phyloP scores from a whole-genome alignment of 2,113 vertebrate genomes.

The Sterna hirundo region DNA sequence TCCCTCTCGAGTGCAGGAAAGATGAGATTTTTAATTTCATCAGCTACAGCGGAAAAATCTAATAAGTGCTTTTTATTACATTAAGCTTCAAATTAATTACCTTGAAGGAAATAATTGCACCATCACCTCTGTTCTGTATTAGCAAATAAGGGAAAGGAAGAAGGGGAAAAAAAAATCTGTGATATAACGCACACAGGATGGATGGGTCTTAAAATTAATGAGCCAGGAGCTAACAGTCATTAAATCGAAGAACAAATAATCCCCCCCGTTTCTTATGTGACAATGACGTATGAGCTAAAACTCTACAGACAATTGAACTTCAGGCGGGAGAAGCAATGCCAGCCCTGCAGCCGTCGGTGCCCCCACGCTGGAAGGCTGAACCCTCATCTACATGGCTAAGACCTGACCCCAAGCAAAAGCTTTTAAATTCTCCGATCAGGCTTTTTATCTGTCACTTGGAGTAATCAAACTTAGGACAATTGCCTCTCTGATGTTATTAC shows the following conservation, averaged over 20 bases:
- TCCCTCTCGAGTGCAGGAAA: not conserved
- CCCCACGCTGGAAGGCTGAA: not conserved
- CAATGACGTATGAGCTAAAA: rapidly evolving
- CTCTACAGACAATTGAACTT: not conserved
- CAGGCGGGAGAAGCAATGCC: not conserved
- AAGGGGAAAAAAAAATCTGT: not conserved
- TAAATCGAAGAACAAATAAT: not conserved
- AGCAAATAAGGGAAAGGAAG: not conserved
- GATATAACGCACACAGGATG: not conserved
- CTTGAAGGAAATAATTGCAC: not conserved
- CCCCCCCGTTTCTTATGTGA: not conserved
- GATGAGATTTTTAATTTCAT: not conserved
- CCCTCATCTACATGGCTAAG: rapidly evolving
- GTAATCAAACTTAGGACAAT: not conserved
- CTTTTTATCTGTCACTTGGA: not conserved
- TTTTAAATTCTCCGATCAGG: not conserved
- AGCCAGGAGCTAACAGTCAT: not conserved
- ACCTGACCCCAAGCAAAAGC: not conserved
- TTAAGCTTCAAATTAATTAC: not conserved
- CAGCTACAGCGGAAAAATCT: not conserved
- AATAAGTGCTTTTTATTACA: not conserved
- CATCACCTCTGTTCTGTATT: not conserved
- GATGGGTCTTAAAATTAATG: not conserved
- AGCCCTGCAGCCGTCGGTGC: not conserved
- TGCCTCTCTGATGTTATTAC: not conserved